Conservation (phyloP, 2,888 invertebrate species). For the Clanis bilineata region DNA sequence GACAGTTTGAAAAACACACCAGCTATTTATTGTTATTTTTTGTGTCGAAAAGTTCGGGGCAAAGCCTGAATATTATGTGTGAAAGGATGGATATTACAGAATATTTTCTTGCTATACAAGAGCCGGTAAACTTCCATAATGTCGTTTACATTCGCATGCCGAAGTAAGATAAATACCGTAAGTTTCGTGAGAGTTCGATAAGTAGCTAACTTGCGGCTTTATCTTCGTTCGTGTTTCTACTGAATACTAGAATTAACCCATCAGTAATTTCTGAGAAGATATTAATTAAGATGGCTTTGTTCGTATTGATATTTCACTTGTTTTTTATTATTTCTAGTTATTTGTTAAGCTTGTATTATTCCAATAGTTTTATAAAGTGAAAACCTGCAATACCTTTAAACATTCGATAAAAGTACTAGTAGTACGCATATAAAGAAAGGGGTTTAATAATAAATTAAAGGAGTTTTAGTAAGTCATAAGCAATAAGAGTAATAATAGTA, state of each 20-base stretch:
- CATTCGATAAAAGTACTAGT: too few relatives aligned
- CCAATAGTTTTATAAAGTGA: too few relatives aligned
- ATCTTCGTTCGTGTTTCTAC: slow-evolving; percentile 37
- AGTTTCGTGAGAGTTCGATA: slow-evolving; percentile 43
- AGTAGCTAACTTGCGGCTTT: slow-evolving; percentile 42
- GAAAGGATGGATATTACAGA: not conserved
- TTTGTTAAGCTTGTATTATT: too few relatives aligned
- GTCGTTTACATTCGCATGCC: slow-evolving; percentile 39
- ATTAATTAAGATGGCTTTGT: not conserved
- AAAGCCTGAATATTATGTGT: not conserved
- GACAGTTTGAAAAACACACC: not conserved
- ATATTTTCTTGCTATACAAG: slow-evolving; percentile 11
- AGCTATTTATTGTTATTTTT: not conserved
- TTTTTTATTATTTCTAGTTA: too few relatives aligned
- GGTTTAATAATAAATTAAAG: too few relatives aligned
- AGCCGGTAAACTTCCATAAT: slow-evolving; percentile 26
- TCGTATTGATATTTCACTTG: not conserved
- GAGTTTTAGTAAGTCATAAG: too few relatives aligned
- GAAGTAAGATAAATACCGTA: slow-evolving; percentile 43
- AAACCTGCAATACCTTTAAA: too few relatives aligned
- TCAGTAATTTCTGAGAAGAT: not conserved
- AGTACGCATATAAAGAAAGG: too few relatives aligned
- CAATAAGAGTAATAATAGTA: too few relatives aligned
- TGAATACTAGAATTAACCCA: slow-evolving; percentile 27
- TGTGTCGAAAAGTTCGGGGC: not conserved